Evolutionary conservation across 2,797 vertebrate genomes (phyloP).

Genomic region (Galagoides demidoff): DNA sequence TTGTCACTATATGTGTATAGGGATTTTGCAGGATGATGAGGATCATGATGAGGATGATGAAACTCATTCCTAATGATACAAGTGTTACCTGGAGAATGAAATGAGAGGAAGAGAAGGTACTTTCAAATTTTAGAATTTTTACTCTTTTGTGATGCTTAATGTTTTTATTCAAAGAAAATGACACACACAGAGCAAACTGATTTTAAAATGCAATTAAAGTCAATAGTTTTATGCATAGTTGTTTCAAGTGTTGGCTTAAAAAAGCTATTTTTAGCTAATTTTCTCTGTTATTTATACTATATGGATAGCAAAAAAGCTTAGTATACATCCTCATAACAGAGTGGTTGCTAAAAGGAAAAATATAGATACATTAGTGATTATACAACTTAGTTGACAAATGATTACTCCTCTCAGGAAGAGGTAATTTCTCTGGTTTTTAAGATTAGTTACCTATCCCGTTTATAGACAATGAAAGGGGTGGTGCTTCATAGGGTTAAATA

Average conservation of each 20-base stretch:
- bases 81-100: not conserved
- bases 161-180: constrained; percentile 26
- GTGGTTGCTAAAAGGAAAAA: constrained; percentile 32
- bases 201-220: constrained; percentile 47
- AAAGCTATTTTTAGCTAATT: not conserved
- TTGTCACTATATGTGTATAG: not conserved
- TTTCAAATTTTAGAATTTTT: constrained; percentile 9
- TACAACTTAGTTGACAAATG: constrained; percentile 32
- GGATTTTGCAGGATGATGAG: not conserved
- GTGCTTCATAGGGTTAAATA: not conserved
- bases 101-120: not conserved
- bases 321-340: not conserved
- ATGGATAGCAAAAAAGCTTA: not conserved
- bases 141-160: not conserved
- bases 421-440: constrained; percentile 50
- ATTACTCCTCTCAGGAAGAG: not conserved
- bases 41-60: not conserved
- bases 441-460: constrained; percentile 14
- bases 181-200: not conserved
- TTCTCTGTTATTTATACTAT: not conserved
- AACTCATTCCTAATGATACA: not conserved
- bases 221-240: not conserved
- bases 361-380: constrained; percentile 14
- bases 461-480: not conserved
- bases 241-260: not conserved